Evolutionary conservation across 2,113 vertebrate species (phyloP), one percentile per base, ranked within the genome.

Genomic region (Meriones unguiculatus): DNA sequence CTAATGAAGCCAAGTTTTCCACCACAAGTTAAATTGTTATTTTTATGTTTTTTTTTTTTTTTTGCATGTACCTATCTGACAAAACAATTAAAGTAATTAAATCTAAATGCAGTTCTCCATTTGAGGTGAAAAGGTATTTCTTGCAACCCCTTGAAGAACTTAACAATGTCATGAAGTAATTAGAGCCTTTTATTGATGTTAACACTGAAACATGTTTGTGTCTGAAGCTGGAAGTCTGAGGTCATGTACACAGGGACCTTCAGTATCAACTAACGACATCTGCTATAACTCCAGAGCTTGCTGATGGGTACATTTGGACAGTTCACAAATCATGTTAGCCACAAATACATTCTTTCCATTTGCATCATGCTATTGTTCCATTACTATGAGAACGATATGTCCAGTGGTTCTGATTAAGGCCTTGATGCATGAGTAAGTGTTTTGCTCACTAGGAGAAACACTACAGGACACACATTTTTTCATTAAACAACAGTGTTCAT

Each of bases 261-360:
- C 90, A 96, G 72, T 92, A 96, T 57, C 93, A 98, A 98, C 90
- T 9, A 67, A 95, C 59, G 89, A 98, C 98, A 95, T 81, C 97
- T 97, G 32, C 81, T 96, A 95, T 87, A 95, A 97, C 92, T 96
- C 89, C 97, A 97, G 95, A 97, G 94, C 84, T 84, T 97, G 95
- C 95, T 98, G 97, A 95, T 89, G 78, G 98, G 92, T 87, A 92
- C 97, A 81, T 97, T 98, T 97, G 97, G 50, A 93, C 87, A 98
- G 98, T 98, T 96, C 59, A 96, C 82, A 98, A 98, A 98, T 98
- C 97, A 96, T 98, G 96, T 97, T 96, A 50, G 22, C 12, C 82
- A 92, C 96, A 98, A 97, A 98, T 98, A 98, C 98, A 98, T 97
- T 97, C 91, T 98, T 98, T 92, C 90, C 98, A 96, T 97, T 98